A percentile compares a stretch with the other conserved stretches of the same genome.
These are phyloP conservation scores for Charanyca ferruginea DNA, from an alignment of 2,888 invertebrate genomes.

Conservation along the genomic window DNA sequence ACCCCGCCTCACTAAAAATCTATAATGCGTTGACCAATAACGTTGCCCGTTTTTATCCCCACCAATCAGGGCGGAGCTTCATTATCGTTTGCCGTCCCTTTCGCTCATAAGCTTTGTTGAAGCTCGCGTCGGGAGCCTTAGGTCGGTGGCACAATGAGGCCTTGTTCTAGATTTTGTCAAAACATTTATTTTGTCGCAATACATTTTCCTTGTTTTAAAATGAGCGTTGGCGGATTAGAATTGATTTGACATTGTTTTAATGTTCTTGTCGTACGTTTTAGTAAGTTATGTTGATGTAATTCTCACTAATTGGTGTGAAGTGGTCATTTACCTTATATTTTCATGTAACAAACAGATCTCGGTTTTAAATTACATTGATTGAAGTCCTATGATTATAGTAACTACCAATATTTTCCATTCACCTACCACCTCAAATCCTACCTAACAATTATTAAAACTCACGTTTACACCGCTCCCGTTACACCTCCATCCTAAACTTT, in stretches of 20 bases:
- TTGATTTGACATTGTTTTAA: slow-evolving; percentile 54
- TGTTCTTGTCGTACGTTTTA: slow-evolving; percentile 24
- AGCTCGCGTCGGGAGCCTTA: slow-evolving; percentile 75
- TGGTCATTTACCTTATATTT: slow-evolving; percentile 14
- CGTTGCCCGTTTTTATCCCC: slow-evolving; percentile 80
- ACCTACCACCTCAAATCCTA: too few species aligned
- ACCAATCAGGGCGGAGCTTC: slow-evolving; percentile 84
- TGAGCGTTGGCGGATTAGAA: slow-evolving; percentile 56
- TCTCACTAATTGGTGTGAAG: neutral
- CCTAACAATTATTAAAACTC: too few species aligned
- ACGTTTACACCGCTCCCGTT: slow-evolving; percentile 60
- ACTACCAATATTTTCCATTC: too few species aligned
- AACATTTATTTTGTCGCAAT: slow-evolving; percentile 53
- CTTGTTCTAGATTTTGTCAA: slow-evolving; percentile 56
- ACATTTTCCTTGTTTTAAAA: slow-evolving; percentile 38
- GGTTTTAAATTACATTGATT: too few species aligned
- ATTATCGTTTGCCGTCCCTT: slow-evolving; percentile 80
- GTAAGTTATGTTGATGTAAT: slow-evolving; percentile 17
- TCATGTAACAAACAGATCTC: neutral
- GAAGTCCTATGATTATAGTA: too few species aligned
- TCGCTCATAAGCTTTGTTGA: slow-evolving; percentile 81
- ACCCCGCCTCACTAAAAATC: slow-evolving; percentile 86
- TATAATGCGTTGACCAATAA: slow-evolving; percentile 87
- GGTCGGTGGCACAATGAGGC: slow-evolving; percentile 70
- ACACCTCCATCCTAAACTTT: slow-evolving; percentile 67